Evolutionary conservation across 2,888 invertebrate species (phyloP).

Genomic region (Eutolmus rufibarbis): DNA sequence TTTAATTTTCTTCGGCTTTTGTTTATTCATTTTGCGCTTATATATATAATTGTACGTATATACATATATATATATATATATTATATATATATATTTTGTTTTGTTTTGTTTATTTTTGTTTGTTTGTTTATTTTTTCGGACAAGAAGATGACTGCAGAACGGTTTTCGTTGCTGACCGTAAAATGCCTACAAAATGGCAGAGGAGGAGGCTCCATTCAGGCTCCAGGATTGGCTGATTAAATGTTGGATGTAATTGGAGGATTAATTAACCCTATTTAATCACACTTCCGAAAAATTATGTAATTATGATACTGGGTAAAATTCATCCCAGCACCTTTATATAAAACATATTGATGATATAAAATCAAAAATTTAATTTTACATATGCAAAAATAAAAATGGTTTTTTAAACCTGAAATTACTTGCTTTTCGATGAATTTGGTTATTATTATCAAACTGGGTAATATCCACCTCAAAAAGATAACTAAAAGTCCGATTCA

Average conservation of each 20-base stretch:
- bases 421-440: too few relatives aligned
- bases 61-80: too few relatives aligned
- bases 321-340: too few relatives aligned
- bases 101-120: background rate
- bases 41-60: background rate
- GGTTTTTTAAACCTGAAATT: too few relatives aligned
- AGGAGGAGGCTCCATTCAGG: background rate
- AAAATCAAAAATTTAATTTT: too few relatives aligned
- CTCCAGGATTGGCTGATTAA: background rate
- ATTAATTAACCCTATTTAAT: background rate
- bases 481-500: too few relatives aligned
- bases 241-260: background rate
- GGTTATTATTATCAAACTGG: too few relatives aligned
- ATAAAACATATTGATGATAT: too few relatives aligned
- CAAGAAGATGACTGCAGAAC: background rate
- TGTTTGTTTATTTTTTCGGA: background rate
- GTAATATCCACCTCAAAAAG: too few relatives aligned
- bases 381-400: too few relatives aligned
- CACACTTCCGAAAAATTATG: too few relatives aligned
- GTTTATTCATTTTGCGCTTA: background rate
- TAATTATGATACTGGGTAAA: too few relatives aligned
- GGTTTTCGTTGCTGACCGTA: background rate
- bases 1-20: background rate
- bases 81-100: background rate
- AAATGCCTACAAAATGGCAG: background rate